phyloP scores from a whole-genome alignment of 2,113 vertebrate species.

The Suricata suricatta region DNA sequence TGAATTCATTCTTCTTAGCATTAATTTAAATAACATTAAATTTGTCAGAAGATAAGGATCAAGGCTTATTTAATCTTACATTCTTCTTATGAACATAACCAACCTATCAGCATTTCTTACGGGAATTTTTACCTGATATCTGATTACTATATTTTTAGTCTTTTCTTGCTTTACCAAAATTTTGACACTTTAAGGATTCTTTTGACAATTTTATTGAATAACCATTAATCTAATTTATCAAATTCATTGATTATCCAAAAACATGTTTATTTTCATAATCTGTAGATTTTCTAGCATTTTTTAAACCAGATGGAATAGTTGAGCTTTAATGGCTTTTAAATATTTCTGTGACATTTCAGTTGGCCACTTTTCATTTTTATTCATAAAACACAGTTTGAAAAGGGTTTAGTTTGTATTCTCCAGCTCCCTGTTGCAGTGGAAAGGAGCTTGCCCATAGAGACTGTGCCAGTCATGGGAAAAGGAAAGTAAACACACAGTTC shows the following conservation, averaged over 20 bases:
- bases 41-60: slow-evolving; percentile 27
- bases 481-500: background rate
- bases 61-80: background rate
- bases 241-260: background rate
- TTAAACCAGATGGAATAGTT: background rate
- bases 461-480: background rate
- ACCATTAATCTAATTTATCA: background rate
- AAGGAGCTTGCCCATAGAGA: background rate
- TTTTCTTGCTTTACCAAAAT: slow-evolving; percentile 36
- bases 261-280: background rate
- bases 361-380: background rate
- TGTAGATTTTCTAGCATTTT: background rate
- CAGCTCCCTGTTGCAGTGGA: background rate
- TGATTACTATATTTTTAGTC: background rate
- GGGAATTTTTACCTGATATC: background rate
- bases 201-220: slow-evolving; percentile 21
- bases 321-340: background rate
- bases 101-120: background rate
- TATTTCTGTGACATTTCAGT: background rate
- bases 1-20: background rate
- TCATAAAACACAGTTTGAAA: background rate
- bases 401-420: background rate
- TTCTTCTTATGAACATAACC: background rate
- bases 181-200: background rate
- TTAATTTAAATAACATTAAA: slow-evolving; percentile 30